Percentiles rank a stretch among this genome's conserved stretches.
These are phyloP conservation scores for Zosterops borbonicus DNA, from an alignment of 2,113 vertebrate species.

Conservation along the genomic window DNA sequence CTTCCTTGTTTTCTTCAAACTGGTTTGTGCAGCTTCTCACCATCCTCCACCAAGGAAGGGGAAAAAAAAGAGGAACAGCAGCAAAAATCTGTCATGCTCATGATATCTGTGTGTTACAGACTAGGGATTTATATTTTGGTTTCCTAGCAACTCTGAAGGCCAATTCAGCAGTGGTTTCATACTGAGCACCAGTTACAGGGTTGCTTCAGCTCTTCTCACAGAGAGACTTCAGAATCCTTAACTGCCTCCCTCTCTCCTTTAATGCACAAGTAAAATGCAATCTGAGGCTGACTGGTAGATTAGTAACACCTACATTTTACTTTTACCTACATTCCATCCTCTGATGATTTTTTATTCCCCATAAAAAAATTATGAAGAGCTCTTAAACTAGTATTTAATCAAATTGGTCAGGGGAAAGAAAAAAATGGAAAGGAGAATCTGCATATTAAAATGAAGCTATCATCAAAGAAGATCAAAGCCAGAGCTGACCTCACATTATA, in stretches of 20 bases:
- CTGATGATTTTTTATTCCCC: neutral
- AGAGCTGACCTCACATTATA: neutral
- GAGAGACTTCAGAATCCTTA: neutral
- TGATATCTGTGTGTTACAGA: neutral
- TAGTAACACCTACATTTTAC: neutral
- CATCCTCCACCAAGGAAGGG: neutral
- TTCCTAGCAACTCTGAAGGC: conserved; percentile 33
- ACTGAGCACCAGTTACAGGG: neutral
- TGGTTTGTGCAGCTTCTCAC: neutral
- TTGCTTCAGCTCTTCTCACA: neutral
- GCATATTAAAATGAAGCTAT: neutral
- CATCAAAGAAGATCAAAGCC: neutral
- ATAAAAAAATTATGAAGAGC: neutral
- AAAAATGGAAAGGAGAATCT: neutral
- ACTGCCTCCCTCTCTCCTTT: neutral
- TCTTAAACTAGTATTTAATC: neutral
- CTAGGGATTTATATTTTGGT: neutral
- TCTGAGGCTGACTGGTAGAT: neutral
- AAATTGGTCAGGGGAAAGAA: neutral
- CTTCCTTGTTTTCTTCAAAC: neutral
- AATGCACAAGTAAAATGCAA: neutral
- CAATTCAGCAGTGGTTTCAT: neutral
- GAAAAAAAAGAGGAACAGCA: neutral
- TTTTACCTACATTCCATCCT: neutral
- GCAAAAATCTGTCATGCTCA: neutral